Evolutionary conservation across 2,797 vertebrate species (phyloP).

Genomic region (Scolopax rusticola): DNA sequence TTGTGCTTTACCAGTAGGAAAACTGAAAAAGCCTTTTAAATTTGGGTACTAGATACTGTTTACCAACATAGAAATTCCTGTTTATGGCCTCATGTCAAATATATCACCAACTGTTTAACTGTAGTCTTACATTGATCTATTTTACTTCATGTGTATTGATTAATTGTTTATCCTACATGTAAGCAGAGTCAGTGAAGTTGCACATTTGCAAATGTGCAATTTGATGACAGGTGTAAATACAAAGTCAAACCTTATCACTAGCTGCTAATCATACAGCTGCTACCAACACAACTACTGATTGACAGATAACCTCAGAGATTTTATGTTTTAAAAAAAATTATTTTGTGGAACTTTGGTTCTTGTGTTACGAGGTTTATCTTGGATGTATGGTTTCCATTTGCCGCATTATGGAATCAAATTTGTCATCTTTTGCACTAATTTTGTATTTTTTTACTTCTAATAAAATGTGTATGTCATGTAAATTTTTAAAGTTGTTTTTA

Average conservation of each 20-base stretch:
- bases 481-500: not conserved
- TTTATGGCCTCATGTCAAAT: not conserved
- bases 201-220: not conserved
- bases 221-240: conserved; percentile 27
- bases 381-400: conserved; percentile 33
- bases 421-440: not conserved
- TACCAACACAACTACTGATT: not conserved
- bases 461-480: not conserved
- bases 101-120: not conserved
- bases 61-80: not conserved
- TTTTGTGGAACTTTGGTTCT: not conserved
- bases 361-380: conserved; percentile 45
- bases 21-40: not conserved
- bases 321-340: not conserved
- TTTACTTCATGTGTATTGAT: not conserved
- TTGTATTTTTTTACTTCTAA: not conserved
- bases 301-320: not conserved
- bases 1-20: not conserved
- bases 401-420: not conserved
- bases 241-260: conserved; percentile 58
- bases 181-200: not conserved
- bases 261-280: not conserved
- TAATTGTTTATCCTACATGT: not conserved
- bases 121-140: not conserved
- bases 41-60: not conserved